These are phyloP conservation scores for Phaonia tiefii DNA, from an alignment of 2,888 invertebrate species.

Conservation along the genomic window DNA sequence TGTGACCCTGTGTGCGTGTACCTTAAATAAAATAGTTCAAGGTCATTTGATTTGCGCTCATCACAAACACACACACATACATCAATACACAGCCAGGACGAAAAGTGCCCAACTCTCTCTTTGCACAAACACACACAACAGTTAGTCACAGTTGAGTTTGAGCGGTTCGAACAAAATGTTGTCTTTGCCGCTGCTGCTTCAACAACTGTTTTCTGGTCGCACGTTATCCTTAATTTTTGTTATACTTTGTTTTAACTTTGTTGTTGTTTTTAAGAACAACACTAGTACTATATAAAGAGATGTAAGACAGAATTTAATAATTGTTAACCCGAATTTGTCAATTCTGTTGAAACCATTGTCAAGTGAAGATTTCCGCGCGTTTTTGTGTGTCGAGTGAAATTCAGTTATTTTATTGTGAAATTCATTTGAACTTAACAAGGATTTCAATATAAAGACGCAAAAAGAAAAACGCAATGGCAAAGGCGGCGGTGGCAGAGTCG, in stretches of 20 bases:
- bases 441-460: neutral
- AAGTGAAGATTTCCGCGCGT: too few relatives aligned
- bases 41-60: conserved; percentile 71
- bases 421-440: conserved; percentile 9
- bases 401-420: conserved; percentile 52
- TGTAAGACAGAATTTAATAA: neutral
- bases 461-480: neutral
- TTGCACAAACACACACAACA: conserved; percentile 44
- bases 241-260: neutral
- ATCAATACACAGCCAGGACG: conserved; percentile 43
- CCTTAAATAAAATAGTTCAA: conserved; percentile 75
- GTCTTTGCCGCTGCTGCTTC: conserved; percentile 46
- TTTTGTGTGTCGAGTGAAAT: neutral
- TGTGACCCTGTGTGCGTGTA: conserved; percentile 52
- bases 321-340: neutral
- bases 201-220: conserved; percentile 19
- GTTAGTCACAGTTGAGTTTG: conserved; percentile 61
- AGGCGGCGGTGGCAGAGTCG: too few relatives aligned
- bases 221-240: neutral
- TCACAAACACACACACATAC: conserved; percentile 65
- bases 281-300: neutral
- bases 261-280: neutral
- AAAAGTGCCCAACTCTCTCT: conserved; percentile 56
- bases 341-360: too few relatives aligned
- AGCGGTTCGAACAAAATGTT: conserved; percentile 70